Percentiles rank a stretch among this genome's conserved stretches.
Evolutionary conservation across 53 echinoderm and acorn worm species (phyloP).

Genomic region (Paelopatides confundens): DNA sequence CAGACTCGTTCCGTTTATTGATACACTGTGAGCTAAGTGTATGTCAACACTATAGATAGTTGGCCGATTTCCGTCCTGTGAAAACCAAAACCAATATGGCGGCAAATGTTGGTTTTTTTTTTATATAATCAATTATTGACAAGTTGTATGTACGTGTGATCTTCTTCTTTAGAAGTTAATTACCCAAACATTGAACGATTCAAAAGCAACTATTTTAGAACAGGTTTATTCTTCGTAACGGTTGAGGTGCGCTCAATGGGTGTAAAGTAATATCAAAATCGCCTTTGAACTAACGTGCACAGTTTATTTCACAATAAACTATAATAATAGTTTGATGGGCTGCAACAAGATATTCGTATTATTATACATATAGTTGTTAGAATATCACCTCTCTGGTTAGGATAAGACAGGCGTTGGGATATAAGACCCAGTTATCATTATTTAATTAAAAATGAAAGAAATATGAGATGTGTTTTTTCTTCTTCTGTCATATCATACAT

Average conservation of each 20-base stretch:
- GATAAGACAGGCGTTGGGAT: too few species aligned
- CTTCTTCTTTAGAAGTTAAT: neutral
- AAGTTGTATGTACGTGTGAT: neutral
- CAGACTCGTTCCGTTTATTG: slow-evolving; percentile 2
- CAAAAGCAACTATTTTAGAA: neutral
- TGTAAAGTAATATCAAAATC: neutral
- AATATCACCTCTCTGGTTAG: too few species aligned
- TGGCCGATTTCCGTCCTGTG: slow-evolving; percentile 16
- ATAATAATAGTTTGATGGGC: neutral
- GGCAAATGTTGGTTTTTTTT: neutral
- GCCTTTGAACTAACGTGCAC: neutral
- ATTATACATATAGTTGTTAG: too few species aligned
- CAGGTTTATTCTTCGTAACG: neutral
- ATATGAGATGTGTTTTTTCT: too few species aligned
- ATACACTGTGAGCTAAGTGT: slow-evolving; percentile 20
- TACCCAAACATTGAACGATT: neutral
- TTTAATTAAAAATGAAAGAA: too few species aligned
- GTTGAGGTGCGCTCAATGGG: neutral
- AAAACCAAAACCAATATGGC: neutral
- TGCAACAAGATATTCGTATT: too few species aligned
- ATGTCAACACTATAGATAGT: slow-evolving; percentile 25
- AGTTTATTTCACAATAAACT: neutral
- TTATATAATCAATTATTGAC: slow-evolving; percentile 15
- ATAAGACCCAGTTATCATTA: too few species aligned
- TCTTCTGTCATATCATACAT: too few species aligned